Conservation (phyloP, 2,113 vertebrate species). For the Dasyprocta punctata region DNA sequence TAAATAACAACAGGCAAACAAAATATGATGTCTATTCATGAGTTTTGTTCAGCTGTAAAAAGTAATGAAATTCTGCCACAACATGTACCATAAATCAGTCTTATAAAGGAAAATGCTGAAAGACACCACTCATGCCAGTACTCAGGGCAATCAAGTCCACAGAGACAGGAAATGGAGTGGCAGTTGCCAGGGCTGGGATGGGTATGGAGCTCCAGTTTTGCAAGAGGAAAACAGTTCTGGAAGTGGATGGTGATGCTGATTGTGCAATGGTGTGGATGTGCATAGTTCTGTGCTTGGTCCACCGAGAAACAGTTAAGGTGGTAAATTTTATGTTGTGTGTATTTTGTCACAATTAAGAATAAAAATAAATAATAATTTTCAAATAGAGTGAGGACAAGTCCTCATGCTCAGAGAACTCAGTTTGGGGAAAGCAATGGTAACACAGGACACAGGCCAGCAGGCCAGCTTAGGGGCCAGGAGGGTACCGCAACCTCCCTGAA, state of each 20-base stretch:
- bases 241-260: too few relatives aligned
- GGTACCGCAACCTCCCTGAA: neutral
- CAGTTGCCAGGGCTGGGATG: too few relatives aligned
- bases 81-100: neutral
- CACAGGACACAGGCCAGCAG: neutral
- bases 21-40: neutral
- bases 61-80: neutral
- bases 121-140: neutral
- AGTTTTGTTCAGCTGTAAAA: neutral
- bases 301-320: neutral
- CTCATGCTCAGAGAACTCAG: neutral
- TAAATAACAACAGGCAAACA: neutral
- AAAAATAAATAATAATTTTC: neutral
- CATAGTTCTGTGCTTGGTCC: accelerated
- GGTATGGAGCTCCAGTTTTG: neutral
- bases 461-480: neutral
- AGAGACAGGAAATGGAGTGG: neutral
- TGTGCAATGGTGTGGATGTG: neutral
- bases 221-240: neutral
- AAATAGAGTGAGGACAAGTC: neutral
- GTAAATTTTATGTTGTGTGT: neutral
- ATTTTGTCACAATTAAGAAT: neutral
- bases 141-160: neutral
- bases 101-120: neutral
- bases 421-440: neutral